Evolutionary conservation across 2,797 vertebrate species (phyloP), one percentile per base, ranked within the genome.

Genomic region (Cryptoblepharus egeriae): DNA sequence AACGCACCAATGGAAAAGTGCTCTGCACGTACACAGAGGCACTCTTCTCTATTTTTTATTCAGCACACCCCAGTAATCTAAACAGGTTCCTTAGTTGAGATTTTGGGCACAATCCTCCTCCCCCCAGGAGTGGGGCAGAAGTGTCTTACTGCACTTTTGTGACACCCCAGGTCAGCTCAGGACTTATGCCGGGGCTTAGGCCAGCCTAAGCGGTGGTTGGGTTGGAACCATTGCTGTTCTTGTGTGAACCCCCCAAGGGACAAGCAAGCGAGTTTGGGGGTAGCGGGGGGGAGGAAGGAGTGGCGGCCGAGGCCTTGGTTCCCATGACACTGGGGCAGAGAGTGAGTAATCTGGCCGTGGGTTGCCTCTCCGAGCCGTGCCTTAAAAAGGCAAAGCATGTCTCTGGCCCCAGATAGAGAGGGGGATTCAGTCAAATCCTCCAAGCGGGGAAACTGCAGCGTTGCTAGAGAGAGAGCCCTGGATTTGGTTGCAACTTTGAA

Each of bases 321-420:
- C 84, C 79, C 84, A 85, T n/a, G 84, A 77, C 84, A 67, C 8
- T 1, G 30, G 58, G 52, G 35, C 61, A 24, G 37, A 15, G 60
- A 16, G 37, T 77, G 84, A 81, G 84, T 81, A 28, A 85, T 81
- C 30, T 5, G 32, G 76, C 67, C 24, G 12, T 0, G n/a, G 64
- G 55, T 30, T 22, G 15, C 5, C 58, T 65, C 37, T 58, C 72
- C 10, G 32, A 60, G 65, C 65, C 2, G 24, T 45, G 83, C 79
- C 84, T 81, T 85, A 49, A 81, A 81, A 85, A 81, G 84, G 84
- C 84, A 85, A 73, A 77, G 26, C 49, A n/a, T 26, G 26, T 24
- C 24, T 30, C 63, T 76, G 77, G 24, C 24, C 77, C 72, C 60
- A 58, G 60, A 76, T 28, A 7, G 30, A 71, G 58, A 60, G 7